Evolutionary conservation across 2,113 vertebrate genomes (phyloP).

Genomic region (Charadrius vociferus): DNA sequence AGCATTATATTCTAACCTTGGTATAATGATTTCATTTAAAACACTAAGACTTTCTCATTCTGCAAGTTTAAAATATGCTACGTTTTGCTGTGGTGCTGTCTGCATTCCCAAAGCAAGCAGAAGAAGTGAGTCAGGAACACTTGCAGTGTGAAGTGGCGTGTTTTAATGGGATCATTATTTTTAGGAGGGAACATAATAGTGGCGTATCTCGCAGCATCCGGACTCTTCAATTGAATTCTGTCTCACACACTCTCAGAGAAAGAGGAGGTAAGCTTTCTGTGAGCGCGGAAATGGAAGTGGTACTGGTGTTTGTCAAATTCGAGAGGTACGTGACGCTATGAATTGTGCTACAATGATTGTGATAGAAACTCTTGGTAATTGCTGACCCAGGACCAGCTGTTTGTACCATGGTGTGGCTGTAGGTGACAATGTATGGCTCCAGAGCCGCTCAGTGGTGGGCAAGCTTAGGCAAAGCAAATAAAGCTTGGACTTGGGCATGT

Average conservation of each 20-base stretch:
- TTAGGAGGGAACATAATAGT: neutral
- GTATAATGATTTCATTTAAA: neutral
- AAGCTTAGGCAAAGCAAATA: neutral
- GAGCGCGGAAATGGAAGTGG: neutral
- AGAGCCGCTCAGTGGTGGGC: accelerated
- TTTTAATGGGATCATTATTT: neutral
- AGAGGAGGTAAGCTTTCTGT: neutral
- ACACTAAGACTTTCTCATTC: neutral
- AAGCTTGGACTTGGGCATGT: accelerated
- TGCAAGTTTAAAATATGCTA: neutral
- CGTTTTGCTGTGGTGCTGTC: neutral
- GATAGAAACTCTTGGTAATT: neutral
- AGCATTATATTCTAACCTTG: neutral
- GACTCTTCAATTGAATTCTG: neutral
- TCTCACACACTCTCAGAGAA: neutral
- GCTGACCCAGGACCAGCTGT: accelerated
- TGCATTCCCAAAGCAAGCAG: neutral
- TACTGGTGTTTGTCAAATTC: neutral
- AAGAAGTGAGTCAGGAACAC: accelerated
- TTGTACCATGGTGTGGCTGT: neutral
- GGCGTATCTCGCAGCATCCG: neutral
- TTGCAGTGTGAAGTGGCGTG: neutral
- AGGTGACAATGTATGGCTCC: accelerated
- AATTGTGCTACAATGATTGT: accelerated
- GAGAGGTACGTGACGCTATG: accelerated